phyloP scores from a whole-genome alignment of 92 coral and sea anemone genomes.

The Paramuricea clavata region DNA sequence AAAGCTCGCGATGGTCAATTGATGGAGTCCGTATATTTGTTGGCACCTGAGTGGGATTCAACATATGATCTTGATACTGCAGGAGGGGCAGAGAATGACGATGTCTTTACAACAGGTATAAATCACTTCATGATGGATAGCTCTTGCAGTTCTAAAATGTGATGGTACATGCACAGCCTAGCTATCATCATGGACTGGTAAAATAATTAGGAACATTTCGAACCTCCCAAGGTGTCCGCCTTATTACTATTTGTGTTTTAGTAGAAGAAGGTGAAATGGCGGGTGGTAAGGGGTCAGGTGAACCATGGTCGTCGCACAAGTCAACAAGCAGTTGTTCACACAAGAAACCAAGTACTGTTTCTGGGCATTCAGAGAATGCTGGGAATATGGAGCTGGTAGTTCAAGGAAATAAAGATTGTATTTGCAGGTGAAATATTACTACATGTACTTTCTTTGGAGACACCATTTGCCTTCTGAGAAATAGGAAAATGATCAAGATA shows the following conservation, averaged over 20 bases:
- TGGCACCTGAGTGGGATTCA: constrained; percentile 45
- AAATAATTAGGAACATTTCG: too few relatives aligned
- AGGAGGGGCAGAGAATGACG: not conserved
- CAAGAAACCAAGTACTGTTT: not conserved
- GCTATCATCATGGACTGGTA: too few relatives aligned
- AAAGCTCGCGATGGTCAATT: not conserved
- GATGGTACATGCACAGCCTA: too few relatives aligned
- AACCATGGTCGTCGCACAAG: constrained; percentile 31
- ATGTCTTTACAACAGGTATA: not conserved
- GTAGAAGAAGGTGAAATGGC: not conserved
- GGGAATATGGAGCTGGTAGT: not conserved
- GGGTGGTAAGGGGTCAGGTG: not conserved
- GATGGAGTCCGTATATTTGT: constrained; percentile 22
- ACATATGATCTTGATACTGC: constrained; percentile 30
- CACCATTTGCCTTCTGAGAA: too few relatives aligned
- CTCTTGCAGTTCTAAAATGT: not conserved
- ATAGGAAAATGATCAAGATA: too few relatives aligned
- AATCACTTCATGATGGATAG: not conserved
- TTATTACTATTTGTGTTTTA: not conserved
- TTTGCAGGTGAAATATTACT: not conserved
- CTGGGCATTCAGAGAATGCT: not conserved
- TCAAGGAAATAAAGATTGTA: constrained; percentile 29
- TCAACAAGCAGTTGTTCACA: not conserved
- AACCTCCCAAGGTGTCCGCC: not conserved
- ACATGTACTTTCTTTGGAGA: not conserved